Evolutionary conservation across 2,888 invertebrate genomes (phyloP), one percentile per base, ranked within the genome.

Genomic region (Leucophenga montana): DNA sequence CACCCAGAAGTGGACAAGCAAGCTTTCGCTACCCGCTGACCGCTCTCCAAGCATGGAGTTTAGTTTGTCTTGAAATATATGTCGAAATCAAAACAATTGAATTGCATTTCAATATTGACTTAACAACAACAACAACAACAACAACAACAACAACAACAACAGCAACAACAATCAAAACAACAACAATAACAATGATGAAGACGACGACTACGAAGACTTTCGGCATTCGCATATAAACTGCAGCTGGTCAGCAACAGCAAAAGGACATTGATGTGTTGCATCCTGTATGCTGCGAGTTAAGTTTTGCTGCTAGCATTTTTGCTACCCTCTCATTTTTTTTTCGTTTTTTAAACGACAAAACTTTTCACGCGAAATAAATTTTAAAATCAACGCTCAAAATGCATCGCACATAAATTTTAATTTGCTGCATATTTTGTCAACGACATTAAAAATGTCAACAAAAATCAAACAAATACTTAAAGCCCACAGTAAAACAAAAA

Each of bases 51-150:
- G 27, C 67, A 50, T 68, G 62, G 64, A 54, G 14, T 70, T 53
- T 27, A 22, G 8, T 56, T 56, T 56, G 16, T 1, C 59, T 59
- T 59, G 31, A 14, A 39, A 59, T 22, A 59, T 59, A 59, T 59
- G 31, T 59, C 31, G 33, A 48, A 64, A 64, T 59, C 53, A 71
- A 79, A 85, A 85, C 85, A 85, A 85, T 85, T 85, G 85, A 85
- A 86, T 86, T 86, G 85, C 85, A 83, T 85, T 83, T 85, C 80
- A 79, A 73, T 64, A 76, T 73, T 75, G 73, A 73, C 73, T 68
- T 61, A 59, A 68, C 67, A 31, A 68, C 67, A 14, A 20, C 9
- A 27, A 66, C 53, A 16, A 53, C 31, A 39, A 57, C 56, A 22
- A 14, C 48, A 56, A 54, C 31, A 33, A 66, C n/a, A 57, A 68